Conservation (phyloP, 2,113 vertebrate genomes). For the Tachysurus vachellii region DNA sequence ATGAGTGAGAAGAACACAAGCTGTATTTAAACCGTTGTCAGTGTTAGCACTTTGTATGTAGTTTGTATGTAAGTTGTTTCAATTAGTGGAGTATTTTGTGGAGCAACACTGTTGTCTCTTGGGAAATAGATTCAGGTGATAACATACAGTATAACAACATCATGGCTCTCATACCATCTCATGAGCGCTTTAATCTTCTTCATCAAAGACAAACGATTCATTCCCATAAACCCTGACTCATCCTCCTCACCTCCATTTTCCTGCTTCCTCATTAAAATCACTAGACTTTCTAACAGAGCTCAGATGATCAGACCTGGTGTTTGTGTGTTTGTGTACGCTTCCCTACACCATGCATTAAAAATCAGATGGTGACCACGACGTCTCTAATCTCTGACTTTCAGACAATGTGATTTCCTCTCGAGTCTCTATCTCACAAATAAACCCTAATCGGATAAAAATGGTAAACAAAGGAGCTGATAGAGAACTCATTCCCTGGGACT, state of each 20-base stretch:
- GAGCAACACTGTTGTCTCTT: background rate
- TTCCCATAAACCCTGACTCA: background rate
- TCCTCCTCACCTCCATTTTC: background rate
- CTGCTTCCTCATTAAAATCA: background rate
- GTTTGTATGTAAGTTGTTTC: background rate
- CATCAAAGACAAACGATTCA: background rate
- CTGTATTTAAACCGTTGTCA: too few relatives aligned
- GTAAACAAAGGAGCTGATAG: background rate
- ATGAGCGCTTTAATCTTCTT: background rate
- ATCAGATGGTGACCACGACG: background rate
- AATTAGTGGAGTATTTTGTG: background rate
- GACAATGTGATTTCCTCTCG: constrained; percentile 1
- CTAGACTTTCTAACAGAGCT: background rate
- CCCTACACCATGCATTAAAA: background rate
- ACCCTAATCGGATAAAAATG: background rate
- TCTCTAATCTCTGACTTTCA: background rate
- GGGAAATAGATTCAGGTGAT: background rate
- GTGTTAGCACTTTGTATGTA: background rate
- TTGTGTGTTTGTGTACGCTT: background rate
- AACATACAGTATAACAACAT: background rate
- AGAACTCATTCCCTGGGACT: background rate
- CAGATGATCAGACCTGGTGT: background rate
- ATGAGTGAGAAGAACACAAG: background rate
- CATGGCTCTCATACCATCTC: background rate
- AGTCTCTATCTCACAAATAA: background rate